Conservation (phyloP, 2,797 vertebrate genomes). For the Coregonus sp. region DNA sequence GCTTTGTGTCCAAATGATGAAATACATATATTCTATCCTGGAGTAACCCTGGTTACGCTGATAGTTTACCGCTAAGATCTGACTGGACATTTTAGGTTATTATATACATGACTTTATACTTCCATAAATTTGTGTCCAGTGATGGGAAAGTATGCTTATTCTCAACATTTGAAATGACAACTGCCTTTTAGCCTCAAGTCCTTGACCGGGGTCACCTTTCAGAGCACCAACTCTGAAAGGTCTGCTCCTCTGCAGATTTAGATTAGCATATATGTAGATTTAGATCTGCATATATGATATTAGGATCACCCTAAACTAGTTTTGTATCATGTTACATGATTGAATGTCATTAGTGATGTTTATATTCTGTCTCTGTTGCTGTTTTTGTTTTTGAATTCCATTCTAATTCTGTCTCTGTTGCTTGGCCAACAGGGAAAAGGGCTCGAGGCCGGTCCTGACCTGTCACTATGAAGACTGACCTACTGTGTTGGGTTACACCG, state of each 20-base stretch:
- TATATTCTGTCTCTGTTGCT: slow-evolving; percentile 18
- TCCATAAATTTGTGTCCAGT: background rate
- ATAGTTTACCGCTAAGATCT: slow-evolving; percentile 68
- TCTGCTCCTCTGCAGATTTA: background rate
- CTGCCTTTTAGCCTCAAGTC: slow-evolving; percentile 42
- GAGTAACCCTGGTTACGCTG: slow-evolving; percentile 63
- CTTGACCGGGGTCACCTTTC: slow-evolving; percentile 44
- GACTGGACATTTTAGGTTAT: slow-evolving; percentile 14
- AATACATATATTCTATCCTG: slow-evolving; percentile 19
- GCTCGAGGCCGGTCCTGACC: slow-evolving; percentile 92
- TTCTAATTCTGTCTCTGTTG: slow-evolving; percentile 83
- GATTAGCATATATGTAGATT: background rate
- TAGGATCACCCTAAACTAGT: background rate
- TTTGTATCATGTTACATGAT: background rate
- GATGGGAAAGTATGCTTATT: background rate
- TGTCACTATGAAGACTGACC: slow-evolving; percentile 93
- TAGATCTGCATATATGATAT: too few relatives aligned
- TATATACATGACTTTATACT: background rate
- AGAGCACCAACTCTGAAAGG: slow-evolving; percentile 18
- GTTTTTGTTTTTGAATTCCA: slow-evolving; percentile 74
- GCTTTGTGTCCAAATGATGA: slow-evolving; percentile 61
- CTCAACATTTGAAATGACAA: slow-evolving; percentile 16
- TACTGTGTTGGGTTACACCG: slow-evolving; percentile 85
- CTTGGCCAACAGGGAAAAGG: slow-evolving; percentile 97
- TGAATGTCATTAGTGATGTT: too few relatives aligned